Evolutionary conservation across 2,797 vertebrate species (phyloP).

Genomic region (Carapus acus): DNA sequence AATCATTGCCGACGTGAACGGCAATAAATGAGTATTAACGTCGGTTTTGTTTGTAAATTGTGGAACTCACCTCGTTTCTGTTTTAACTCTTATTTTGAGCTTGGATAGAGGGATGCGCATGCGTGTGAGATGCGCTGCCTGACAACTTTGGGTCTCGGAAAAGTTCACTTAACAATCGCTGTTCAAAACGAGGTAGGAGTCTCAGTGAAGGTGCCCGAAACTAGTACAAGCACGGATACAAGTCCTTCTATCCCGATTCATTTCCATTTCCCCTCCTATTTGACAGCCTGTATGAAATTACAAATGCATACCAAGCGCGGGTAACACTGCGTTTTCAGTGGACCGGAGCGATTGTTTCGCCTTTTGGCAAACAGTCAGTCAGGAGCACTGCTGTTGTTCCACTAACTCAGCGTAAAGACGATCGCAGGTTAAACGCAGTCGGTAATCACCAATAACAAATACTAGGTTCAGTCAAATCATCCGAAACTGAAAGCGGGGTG

Average conservation of each 20-base stretch:
- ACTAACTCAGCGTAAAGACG: neutral
- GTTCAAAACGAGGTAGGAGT: slow-evolving; percentile 40
- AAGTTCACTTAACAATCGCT: slow-evolving; percentile 71
- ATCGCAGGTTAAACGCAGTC: neutral
- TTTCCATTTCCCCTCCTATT: neutral
- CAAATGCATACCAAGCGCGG: slow-evolving; percentile 53
- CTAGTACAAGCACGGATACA: slow-evolving; percentile 12
- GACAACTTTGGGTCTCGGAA: slow-evolving; percentile 77
- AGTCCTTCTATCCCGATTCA: neutral
- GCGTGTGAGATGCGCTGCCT: slow-evolving; percentile 71
- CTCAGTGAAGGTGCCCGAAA: slow-evolving; percentile 38
- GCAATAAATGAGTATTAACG: slow-evolving; percentile 35
- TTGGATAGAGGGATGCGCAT: slow-evolving; percentile 73
- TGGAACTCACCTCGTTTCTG: slow-evolving; percentile 84
- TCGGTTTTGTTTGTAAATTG: slow-evolving; percentile 66
- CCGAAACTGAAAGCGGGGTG: slow-evolving; percentile 15
- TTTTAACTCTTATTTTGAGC: slow-evolving; percentile 84
- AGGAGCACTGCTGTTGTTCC: neutral
- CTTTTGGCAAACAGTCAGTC: slow-evolving; percentile 9
- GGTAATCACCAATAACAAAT: slow-evolving; percentile 22
- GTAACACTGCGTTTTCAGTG: slow-evolving; percentile 45
- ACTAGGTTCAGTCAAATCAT: slow-evolving; percentile 11
- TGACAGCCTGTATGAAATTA: slow-evolving; percentile 14
- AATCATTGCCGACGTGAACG: slow-evolving; percentile 32
- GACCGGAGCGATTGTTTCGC: slow-evolving; percentile 36